Evolutionary conservation across 2,888 invertebrate genomes (phyloP), one percentile per base, ranked within the genome.

Genomic region (Ophraella communa): DNA sequence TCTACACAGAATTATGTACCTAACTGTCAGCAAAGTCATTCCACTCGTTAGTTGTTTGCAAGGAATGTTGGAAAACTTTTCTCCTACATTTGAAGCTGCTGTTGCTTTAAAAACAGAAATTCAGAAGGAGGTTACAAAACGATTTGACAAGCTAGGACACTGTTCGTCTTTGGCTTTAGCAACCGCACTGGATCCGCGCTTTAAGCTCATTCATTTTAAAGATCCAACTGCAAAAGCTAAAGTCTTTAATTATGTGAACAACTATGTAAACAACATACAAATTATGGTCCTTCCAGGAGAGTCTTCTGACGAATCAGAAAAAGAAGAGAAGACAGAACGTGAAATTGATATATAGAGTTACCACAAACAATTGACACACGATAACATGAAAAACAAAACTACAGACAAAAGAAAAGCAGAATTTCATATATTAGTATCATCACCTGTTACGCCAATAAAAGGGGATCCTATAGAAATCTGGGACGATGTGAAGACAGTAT

Each of bases 181-280:
- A 7, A 51, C 51, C 21, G 51, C 23, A 3, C 17, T 51, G 24
- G 51, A 24, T 51, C 27, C 51, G 1, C 21, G 51, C 4, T 51
- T 51, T n/a, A 51, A 51, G 23, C 10, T 23, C 2, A 23, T 51
- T 11, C 51, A 51, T 51, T 51, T 51, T 5, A 27, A 51, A 51
- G 51, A 51, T 51, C 11, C 51, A 3, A 24, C 17, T 27, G 4
- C 51, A 3, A 51, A 20, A n/a, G 10, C 2, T 14, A 24, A 23
- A 23, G 21, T 51, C 11, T 24, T 51, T 11, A 51, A 51, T 23
- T 51, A 51, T n/a, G 24, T 51, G 2, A 51, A 51, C 14, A 20
- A 51, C 24, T 51, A 14, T 21, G 10, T 51, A 42, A 42, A 7
- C 3, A 42, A 0, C 14, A 39, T 10, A 4, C 10, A 11, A 42